Evolutionary conservation across 2,797 vertebrate genomes (phyloP), one percentile per base, ranked within the genome.

Genomic region (Oreonectes daqikongensis): DNA sequence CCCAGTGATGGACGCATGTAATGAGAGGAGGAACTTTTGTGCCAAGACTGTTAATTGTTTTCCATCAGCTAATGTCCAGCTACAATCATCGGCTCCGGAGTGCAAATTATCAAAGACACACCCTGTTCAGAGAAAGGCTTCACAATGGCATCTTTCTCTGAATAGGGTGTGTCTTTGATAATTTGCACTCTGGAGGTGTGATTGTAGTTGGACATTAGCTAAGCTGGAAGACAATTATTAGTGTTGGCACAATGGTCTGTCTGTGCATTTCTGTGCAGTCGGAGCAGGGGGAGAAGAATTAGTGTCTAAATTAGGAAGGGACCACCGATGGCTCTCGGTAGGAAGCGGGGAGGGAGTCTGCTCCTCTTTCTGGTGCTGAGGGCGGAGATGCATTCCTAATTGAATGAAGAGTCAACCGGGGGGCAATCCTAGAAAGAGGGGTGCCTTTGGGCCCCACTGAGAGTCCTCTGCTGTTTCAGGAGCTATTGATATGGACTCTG

Each of bases 321-420:
- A 69, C 63, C 69, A 82, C 89, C 90, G 88, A 89, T 83, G 85
- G 85, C 84, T 80, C 82, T 75, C 83, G 79, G 85, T 77, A 75
- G 81, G 69, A 67, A 75, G 72, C 28, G 2, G 52, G 38, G 82
- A 84, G 79, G 76, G 78, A 74, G 79, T 17, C 81, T 72, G 69
- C 82, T 80, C 30, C 71, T 69, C 78, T 78, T 83, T 87, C 91
- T 82, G 86, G 82, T 81, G 80, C 69, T 69, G 65, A 90, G 89
- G 91, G 91, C 91, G 93, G 93, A 94, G 94, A 95, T 95, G 92
- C 93, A 96, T 96, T 95, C 95, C 91, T 94, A 89, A 89, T 87
- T 94, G 93, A 95, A 95, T 93, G 88, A 93, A 90, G 89, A 94
- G 93, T 95, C 91, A 91, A 92, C 92, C 93, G 86, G 87, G 87